Evolutionary conservation across 1,140 invertebrate genomes (phyloP).

Genomic region (Tribolium castaneum): DNA sequence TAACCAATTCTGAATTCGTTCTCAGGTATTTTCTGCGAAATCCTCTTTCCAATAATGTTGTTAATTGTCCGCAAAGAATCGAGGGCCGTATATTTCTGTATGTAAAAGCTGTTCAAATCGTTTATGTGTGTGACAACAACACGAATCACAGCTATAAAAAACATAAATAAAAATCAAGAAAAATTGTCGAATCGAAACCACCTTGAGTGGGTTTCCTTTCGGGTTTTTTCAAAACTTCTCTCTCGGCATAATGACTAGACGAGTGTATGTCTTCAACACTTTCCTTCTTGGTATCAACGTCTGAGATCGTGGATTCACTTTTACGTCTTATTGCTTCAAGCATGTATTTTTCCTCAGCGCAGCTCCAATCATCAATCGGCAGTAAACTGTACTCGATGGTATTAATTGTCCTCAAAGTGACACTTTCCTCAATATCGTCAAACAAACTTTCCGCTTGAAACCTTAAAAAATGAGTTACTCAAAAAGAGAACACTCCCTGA

Average conservation of each 20-base stretch:
- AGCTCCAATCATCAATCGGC: slow-evolving; percentile 43
- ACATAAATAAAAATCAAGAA: not conserved
- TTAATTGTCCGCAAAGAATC: not conserved
- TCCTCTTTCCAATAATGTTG: not conserved
- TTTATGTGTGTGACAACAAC: slow-evolving; percentile 20
- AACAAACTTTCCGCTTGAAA: slow-evolving; percentile 38
- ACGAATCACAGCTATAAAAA: not conserved
- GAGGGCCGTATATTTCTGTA: not conserved
- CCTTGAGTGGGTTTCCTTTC: not conserved
- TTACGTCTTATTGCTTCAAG: slow-evolving; percentile 11
- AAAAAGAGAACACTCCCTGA: not conserved
- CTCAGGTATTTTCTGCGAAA: not conserved
- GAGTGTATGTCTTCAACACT: not conserved
- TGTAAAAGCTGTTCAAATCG: slow-evolving; percentile 23
- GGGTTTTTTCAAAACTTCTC: too few species aligned
- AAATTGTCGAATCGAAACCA: not conserved
- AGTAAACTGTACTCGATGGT: slow-evolving; percentile 44
- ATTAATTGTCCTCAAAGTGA: slow-evolving; percentile 37
- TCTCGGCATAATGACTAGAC: too few species aligned
- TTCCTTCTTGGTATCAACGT: not conserved
- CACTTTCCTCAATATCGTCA: slow-evolving; percentile 37
- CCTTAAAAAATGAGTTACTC: slow-evolving; percentile 36
- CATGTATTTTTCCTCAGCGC: slow-evolving; percentile 39
- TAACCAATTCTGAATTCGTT: slow-evolving; percentile 2
- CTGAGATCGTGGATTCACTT: slow-evolving; percentile 33